Conservation (phyloP, 2,888 invertebrate genomes). For the Xanthia icteritia region DNA sequence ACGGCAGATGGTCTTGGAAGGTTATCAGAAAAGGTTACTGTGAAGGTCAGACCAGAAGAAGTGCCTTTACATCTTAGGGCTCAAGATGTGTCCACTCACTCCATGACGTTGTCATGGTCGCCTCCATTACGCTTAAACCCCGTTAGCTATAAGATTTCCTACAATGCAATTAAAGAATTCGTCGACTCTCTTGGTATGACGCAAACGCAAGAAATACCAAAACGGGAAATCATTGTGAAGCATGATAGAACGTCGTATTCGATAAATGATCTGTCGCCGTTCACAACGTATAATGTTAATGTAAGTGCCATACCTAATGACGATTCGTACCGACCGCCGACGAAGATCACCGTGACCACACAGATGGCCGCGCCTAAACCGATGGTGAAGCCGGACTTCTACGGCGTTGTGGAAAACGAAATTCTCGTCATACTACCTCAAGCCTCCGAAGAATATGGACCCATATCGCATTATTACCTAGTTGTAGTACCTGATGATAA, state of each 20-base stretch:
- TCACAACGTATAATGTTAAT: conserved; percentile 98
- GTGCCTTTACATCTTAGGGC: conserved; percentile 97
- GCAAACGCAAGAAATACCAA: conserved; percentile 95
- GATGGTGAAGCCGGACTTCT: conserved; percentile 98
- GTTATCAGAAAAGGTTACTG: conserved; percentile 96
- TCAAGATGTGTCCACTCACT: conserved; percentile 97
- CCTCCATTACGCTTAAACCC: conserved; percentile 97
- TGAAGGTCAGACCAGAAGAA: conserved; percentile 97
- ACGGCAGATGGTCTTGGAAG: conserved; percentile 95
- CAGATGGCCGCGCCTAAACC: conserved; percentile 99
- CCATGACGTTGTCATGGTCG: conserved; percentile 97
- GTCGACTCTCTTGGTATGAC: conserved; percentile 98
- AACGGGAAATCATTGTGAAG: conserved; percentile 93
- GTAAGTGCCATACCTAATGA: conserved; percentile 97
- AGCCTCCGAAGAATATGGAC: conserved; percentile 99
- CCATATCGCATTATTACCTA: conserved; percentile 98
- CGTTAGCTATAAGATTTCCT: conserved; percentile 96
- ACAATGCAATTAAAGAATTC: conserved; percentile 97
- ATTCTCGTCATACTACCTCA: conserved; percentile 98
- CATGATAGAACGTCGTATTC: conserved; percentile 93
- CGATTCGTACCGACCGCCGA: conserved; percentile 96
- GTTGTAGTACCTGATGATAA: conserved; percentile 98
- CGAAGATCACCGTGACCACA: conserved; percentile 97
- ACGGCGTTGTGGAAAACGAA: conserved; percentile 96
- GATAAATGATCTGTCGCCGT: conserved; percentile 97